A percentile compares a stretch with the other conserved stretches of the same genome.
These are phyloP conservation scores for Psilopsiagon aymara DNA, from an alignment of 2,113 vertebrate species.

Conservation along the genomic window DNA sequence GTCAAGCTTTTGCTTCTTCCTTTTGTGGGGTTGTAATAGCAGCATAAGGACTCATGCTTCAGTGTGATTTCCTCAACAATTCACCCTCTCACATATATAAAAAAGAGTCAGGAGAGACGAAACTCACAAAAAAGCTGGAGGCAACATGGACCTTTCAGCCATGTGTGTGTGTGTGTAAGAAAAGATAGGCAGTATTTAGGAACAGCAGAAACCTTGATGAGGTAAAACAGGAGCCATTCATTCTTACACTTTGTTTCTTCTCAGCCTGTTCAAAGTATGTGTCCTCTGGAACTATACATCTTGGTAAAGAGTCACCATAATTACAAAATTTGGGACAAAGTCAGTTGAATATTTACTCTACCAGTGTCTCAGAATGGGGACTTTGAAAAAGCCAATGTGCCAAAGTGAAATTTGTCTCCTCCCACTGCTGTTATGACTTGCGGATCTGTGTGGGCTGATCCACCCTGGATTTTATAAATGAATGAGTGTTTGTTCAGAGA, in stretches of 20 bases:
- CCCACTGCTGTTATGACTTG: not conserved
- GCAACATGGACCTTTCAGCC: not conserved
- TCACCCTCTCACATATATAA: not conserved
- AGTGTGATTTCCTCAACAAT: not conserved
- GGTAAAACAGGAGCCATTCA: not conserved
- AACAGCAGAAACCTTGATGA: not conserved
- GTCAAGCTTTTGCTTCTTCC: not conserved
- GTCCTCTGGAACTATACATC: not conserved
- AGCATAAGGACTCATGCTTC: not conserved
- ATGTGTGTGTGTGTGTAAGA: not conserved
- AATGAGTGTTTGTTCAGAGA: not conserved
- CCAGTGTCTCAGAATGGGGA: not conserved
- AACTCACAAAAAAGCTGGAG: not conserved
- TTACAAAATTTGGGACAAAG: not conserved
- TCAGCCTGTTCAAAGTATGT: not conserved
- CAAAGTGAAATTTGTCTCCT: not conserved
- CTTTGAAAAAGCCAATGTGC: not conserved
- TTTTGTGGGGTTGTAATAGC: not conserved
- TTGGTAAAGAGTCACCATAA: not conserved
- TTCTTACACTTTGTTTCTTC: not conserved
- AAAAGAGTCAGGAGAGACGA: not conserved
- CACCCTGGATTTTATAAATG: not conserved
- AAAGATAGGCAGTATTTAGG: not conserved
- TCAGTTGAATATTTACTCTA: not conserved
- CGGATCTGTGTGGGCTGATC: not conserved